Percentiles rank a stretch among this genome's conserved stretches.
These are phyloP conservation scores for Drosophila ezoana DNA, from an alignment of 2,888 invertebrate genomes.

Conservation along the genomic window DNA sequence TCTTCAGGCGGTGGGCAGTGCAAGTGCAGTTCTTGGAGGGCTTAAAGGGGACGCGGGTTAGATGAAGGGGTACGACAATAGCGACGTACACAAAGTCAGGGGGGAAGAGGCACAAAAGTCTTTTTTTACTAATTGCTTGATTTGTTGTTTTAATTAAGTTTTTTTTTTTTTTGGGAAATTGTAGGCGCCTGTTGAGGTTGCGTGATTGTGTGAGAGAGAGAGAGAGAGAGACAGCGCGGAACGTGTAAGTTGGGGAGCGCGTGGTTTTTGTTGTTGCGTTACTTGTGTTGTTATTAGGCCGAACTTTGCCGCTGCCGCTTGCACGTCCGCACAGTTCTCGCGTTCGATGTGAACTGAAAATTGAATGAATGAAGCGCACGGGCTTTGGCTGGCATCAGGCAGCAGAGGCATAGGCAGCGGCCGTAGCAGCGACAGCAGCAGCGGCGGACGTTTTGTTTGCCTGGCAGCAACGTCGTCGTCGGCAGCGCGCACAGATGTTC, in stretches of 20 bases:
- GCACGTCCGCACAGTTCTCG: constrained; percentile 84
- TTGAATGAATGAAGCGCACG: constrained; percentile 68
- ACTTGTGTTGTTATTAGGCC: constrained; percentile 50
- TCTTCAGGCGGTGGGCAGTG: constrained; percentile 49
- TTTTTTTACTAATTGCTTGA: constrained; percentile 35
- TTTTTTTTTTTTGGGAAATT: constrained; percentile 10
- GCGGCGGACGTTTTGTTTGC: constrained; percentile 49
- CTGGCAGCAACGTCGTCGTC: constrained; percentile 26
- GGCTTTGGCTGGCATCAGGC: constrained; percentile 40
- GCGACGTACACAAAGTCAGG: constrained; percentile 26
- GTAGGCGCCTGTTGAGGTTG: constrained; percentile 53
- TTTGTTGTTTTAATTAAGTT: constrained; percentile 6
- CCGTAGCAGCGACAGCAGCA: background rate
- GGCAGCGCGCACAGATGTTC: constrained; percentile 67
- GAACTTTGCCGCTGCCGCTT: constrained; percentile 58
- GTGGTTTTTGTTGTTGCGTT: constrained; percentile 41
- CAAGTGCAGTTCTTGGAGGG: constrained; percentile 29
- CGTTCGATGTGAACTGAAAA: constrained; percentile 84
- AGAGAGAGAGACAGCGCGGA: constrained; percentile 41
- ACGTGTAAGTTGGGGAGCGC: constrained; percentile 56
- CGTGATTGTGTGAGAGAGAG: constrained; percentile 11
- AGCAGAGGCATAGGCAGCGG: constrained; percentile 19
- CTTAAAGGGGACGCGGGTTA: background rate
- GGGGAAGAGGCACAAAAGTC: constrained; percentile 35
- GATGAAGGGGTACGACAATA: background rate